Percentiles rank a stretch among this genome's conserved stretches.
phyloP scores from a whole-genome alignment of 2,888 invertebrate species.

The Bursaphelenchus okinawaensis region DNA sequence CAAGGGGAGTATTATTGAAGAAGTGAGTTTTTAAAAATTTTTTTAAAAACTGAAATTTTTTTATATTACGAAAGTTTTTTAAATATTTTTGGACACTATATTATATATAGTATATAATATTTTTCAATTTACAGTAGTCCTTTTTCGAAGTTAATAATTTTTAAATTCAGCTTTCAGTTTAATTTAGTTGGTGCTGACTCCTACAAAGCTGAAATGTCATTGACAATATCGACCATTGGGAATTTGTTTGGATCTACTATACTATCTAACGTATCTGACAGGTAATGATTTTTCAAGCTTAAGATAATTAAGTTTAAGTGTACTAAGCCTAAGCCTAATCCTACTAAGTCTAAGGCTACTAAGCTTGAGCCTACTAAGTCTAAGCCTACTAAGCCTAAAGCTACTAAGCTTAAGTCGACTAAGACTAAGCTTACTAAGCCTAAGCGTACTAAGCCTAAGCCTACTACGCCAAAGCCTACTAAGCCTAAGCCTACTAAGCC shows the following conservation, averaged over 20 bases:
- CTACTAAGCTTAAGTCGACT: too few relatives aligned
- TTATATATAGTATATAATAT: background rate
- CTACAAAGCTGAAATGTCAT: conserved; percentile 32
- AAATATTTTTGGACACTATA: background rate
- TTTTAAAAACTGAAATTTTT: background rate
- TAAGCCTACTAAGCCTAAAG: too few relatives aligned
- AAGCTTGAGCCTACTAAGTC: too few relatives aligned
- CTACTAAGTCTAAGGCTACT: too few relatives aligned
- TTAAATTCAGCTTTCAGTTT: conserved; percentile 35
- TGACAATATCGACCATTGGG: conserved; percentile 23
- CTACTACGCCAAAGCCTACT: too few relatives aligned
- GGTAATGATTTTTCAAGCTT: conserved; percentile 2
- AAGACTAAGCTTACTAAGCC: too few relatives aligned
- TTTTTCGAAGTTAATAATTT: too few relatives aligned
- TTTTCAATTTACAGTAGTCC: too few relatives aligned
- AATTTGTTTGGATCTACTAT: conserved; percentile 16
- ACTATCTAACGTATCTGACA: background rate
- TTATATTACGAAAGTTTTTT: background rate
- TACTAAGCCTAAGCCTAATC: too few relatives aligned
- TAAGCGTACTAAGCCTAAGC: too few relatives aligned
- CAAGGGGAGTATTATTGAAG: conserved; percentile 14
- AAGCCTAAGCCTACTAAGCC: too few relatives aligned
- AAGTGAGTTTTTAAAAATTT: background rate
- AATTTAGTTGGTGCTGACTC: conserved; percentile 25
- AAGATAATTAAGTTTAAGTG: too few relatives aligned